phyloP scores from a whole-genome alignment of 2,888 invertebrate species.

The Drosophila imparisetae region DNA sequence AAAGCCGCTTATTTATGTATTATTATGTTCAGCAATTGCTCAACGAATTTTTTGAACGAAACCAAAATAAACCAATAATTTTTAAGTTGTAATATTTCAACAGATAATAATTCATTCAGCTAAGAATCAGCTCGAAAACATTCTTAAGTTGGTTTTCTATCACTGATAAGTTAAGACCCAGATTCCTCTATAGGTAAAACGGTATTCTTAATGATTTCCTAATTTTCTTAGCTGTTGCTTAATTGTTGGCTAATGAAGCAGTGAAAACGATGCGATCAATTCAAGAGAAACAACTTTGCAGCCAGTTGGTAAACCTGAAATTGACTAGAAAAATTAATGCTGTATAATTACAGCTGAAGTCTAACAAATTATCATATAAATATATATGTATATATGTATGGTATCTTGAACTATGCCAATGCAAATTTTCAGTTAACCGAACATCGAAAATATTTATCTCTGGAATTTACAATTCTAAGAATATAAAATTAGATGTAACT shows the following conservation, averaged over 20 bases:
- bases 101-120: neutral
- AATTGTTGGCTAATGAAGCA: conserved; percentile 46
- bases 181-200: conserved; percentile 42
- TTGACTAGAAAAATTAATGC: conserved; percentile 14
- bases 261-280: conserved; percentile 25
- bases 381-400: neutral
- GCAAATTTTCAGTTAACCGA: neutral
- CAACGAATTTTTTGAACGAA: neutral
- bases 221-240: conserved; percentile 43
- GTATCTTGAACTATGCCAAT: neutral
- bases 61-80: neutral
- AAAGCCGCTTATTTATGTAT: conserved; percentile 23
- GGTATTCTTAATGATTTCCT: conserved; percentile 29
- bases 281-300: conserved; percentile 49
- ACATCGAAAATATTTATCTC: neutral
- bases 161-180: neutral
- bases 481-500: neutral
- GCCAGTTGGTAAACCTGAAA: conserved; percentile 38
- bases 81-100: neutral
- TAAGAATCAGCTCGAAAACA: neutral
- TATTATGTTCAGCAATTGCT: conserved; percentile 10
- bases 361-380: neutral
- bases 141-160: neutral
- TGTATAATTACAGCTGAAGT: conserved; percentile 1
- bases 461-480: neutral